Evolutionary conservation across 2,888 invertebrate genomes (phyloP), one percentile per base, ranked within the genome.

Genomic region (Orchesellides sinensis): DNA sequence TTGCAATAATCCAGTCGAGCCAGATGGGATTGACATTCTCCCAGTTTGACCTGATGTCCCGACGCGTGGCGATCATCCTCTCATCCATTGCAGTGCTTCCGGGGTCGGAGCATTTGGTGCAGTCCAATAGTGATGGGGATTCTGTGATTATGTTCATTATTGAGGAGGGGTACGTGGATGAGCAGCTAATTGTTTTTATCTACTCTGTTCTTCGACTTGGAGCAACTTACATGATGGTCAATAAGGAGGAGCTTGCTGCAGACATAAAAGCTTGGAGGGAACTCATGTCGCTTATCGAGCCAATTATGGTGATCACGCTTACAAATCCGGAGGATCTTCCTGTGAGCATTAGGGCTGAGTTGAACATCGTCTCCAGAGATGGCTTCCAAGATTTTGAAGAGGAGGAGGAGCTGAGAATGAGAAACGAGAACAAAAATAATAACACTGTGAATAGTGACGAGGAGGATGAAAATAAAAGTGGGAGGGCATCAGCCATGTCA

Each of bases 11-110:
- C 5, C 69, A 77, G 17, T 59, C 52, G 12, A 77, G 77, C 2
- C 47, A 65, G 45, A 12, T 75, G 25, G 77, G 72, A 23, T 21
- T 83, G 19, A 83, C 83, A n/a, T 83, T 83, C 29, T 49, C 27
- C 8, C 77, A 77, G 17, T 17, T 83, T 35, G 83, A 83, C 47
- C 17, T 49, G 21, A 77, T 56, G 1, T 68, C 74, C 1, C 45
- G 61, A 12, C 69, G 83, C 5, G 23, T 83, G 27, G 83, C 77
- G 0, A 4, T 68, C 3, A 63, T 83, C 14, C 56, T 83, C 21
- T 52, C 63, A 0, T 49, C 77, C 2, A 17, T 77, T 14, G 70
- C 65, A 2, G n/a, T 63, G 10, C 40, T 23, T 6, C 68, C 77
- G 2, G 40, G 68, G 5, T 27, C 56, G 1, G 77, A 68, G 10